phyloP scores from a whole-genome alignment of 2,888 invertebrate genomes.

The Rhagophthalmus giganteus region DNA sequence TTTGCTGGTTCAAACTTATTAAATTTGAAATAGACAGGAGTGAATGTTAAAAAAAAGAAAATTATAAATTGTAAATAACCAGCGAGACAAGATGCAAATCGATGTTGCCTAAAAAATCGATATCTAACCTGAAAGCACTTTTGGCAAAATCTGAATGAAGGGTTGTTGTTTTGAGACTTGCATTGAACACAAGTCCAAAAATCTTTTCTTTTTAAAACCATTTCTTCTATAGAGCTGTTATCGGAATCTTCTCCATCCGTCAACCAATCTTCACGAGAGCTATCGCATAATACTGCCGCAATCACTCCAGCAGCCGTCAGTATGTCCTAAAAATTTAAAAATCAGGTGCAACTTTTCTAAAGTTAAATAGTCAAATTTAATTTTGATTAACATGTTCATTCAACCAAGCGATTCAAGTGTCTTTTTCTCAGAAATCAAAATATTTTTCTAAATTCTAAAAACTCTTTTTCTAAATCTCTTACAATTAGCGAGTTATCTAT shows the following conservation, averaged over 20 bases:
- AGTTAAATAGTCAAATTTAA: no score
- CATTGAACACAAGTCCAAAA: conserved; percentile 70
- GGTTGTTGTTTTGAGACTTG: conserved; percentile 63
- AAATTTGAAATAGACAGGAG: not conserved
- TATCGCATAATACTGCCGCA: conserved; percentile 48
- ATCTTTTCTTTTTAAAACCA: conserved; percentile 61
- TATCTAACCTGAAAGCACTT: conserved; percentile 68
- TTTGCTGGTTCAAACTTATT: not conserved
- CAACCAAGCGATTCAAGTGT: no score
- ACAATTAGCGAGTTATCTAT: no score
- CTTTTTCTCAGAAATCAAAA: no score
- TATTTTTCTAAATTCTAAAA: no score
- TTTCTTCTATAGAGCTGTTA: conserved; percentile 41
- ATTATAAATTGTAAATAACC: not conserved
- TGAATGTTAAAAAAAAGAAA: not conserved
- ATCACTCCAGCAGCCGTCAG: conserved; percentile 43
- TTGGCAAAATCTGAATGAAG: conserved; percentile 68
- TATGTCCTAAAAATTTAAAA: conserved; percentile 30
- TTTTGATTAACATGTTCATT: no score
- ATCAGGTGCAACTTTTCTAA: no score
- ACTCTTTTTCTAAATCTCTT: no score
- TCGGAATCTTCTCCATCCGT: conserved; percentile 53
- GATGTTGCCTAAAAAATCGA: not conserved
- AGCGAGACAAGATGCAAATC: conserved; percentile 13
- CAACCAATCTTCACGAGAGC: conserved; percentile 48